phyloP scores from a whole-genome alignment of 2,888 invertebrate genomes.

The Synanthedon myopaeformis region DNA sequence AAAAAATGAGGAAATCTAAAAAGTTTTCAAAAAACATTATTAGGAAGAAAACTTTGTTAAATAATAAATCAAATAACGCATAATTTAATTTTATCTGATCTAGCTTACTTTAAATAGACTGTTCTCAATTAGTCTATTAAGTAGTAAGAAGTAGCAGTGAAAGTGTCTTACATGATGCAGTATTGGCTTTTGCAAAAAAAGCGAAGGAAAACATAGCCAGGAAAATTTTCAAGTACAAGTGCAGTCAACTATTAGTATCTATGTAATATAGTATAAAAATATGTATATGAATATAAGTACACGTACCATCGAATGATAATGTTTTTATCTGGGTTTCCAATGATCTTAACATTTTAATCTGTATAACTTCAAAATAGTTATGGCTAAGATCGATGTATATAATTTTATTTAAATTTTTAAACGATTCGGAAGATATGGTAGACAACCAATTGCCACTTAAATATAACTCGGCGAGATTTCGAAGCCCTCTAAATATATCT shows the following conservation, averaged over 20 bases:
- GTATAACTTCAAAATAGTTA: constrained; percentile 86
- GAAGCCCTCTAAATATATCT: constrained; percentile 81
- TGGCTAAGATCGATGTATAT: constrained; percentile 81
- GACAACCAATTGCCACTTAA: constrained; percentile 88
- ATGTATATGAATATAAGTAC: not conserved
- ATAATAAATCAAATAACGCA: too few species aligned
- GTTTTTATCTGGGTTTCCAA: constrained; percentile 86
- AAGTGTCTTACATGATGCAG: too few species aligned
- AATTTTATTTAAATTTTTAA: constrained; percentile 80
- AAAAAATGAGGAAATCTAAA: not conserved
- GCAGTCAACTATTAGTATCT: too few species aligned
- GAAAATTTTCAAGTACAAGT: too few species aligned
- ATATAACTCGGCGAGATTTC: constrained; percentile 80
- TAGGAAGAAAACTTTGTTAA: too few species aligned
- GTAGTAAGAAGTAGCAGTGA: too few species aligned
- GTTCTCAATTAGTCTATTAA: too few species aligned
- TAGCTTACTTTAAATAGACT: too few species aligned
- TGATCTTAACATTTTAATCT: constrained; percentile 80
- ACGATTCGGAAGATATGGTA: constrained; percentile 80
- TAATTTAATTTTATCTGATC: too few species aligned
- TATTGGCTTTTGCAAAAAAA: too few species aligned
- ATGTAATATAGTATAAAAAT: too few species aligned
- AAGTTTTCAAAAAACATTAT: not conserved
- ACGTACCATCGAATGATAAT: constrained; percentile 83
- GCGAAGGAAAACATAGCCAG: too few species aligned